Percentiles rank a stretch among this genome's conserved stretches.
phyloP scores from a whole-genome alignment of 2,797 vertebrate genomes.

The Pantherophis alleghaniensis region DNA sequence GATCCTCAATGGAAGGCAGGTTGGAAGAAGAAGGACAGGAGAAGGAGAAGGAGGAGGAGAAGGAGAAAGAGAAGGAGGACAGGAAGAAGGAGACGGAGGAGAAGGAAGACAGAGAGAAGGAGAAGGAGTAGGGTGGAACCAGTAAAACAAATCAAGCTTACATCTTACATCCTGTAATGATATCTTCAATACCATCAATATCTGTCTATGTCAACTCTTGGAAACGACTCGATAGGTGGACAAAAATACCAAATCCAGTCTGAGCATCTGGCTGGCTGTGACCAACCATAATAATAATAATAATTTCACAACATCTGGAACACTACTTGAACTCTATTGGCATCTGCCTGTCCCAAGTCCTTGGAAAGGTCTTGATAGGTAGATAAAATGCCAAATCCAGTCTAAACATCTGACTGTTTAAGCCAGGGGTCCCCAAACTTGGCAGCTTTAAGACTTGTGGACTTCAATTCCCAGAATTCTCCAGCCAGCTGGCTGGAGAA shows the following conservation, averaged over 20 bases:
- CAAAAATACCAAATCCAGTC: not conserved
- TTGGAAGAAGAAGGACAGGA: too few species aligned
- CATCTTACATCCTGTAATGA: not conserved
- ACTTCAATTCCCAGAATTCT: too few species aligned
- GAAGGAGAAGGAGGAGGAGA: too few species aligned
- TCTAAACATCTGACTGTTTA: not conserved
- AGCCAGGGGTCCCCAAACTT: too few species aligned
- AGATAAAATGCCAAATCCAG: not conserved
- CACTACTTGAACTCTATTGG: not conserved
- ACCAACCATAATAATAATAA: not conserved
- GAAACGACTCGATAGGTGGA: not conserved
- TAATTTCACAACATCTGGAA: not conserved
- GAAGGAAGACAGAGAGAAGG: too few species aligned
- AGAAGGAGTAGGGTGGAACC: too few species aligned
- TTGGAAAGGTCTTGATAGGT: not conserved
- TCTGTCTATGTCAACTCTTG: not conserved
- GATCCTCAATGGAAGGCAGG: too few species aligned
- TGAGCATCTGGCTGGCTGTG: not conserved
- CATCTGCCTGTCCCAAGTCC: not conserved
- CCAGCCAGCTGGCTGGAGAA: too few species aligned
- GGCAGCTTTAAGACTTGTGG: too few species aligned
- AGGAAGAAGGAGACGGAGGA: accelerated
- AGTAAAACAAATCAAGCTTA: not conserved
- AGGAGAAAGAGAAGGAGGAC: too few species aligned
- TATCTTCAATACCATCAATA: not conserved